phyloP scores from a whole-genome alignment of 2,113 vertebrate genomes.

The Pleuronectes platessa region DNA sequence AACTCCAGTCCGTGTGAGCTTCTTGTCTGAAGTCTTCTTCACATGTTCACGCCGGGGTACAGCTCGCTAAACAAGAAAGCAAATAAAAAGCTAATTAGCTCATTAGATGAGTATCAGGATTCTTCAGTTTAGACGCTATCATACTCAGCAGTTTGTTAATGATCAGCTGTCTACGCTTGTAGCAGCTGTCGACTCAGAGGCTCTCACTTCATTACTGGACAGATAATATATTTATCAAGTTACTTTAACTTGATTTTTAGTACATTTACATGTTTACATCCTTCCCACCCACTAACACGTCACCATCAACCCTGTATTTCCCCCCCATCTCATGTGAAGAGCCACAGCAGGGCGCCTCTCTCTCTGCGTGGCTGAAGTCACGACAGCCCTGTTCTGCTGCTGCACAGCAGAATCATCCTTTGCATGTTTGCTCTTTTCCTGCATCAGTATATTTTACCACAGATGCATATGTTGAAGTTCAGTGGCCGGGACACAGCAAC shows the following conservation, averaged over 20 bases:
- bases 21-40: too few species aligned
- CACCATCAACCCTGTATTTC: slow-evolving; percentile 13
- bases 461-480: slow-evolving; percentile 29
- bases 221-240: not conserved
- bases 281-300: not conserved
- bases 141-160: not conserved
- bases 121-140: not conserved
- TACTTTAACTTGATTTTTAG: not conserved
- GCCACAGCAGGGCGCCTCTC: not conserved
- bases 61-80: too few species aligned
- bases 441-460: not conserved
- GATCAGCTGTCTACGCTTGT: not conserved
- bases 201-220: not conserved
- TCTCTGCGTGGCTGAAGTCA: not conserved
- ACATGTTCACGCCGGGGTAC: too few species aligned
- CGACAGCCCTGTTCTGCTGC: slow-evolving; percentile 5
- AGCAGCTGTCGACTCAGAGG: not conserved
- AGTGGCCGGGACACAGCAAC: slow-evolving; percentile 28
- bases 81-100: not conserved
- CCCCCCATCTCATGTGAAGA: not conserved
- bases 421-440: slow-evolving; percentile 14
- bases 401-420: slow-evolving; percentile 26
- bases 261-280: not conserved
- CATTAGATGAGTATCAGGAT: not conserved
- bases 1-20: too few species aligned